Conservation (phyloP, 2,797 vertebrate species). For the Dendrocincla fuliginosa region DNA sequence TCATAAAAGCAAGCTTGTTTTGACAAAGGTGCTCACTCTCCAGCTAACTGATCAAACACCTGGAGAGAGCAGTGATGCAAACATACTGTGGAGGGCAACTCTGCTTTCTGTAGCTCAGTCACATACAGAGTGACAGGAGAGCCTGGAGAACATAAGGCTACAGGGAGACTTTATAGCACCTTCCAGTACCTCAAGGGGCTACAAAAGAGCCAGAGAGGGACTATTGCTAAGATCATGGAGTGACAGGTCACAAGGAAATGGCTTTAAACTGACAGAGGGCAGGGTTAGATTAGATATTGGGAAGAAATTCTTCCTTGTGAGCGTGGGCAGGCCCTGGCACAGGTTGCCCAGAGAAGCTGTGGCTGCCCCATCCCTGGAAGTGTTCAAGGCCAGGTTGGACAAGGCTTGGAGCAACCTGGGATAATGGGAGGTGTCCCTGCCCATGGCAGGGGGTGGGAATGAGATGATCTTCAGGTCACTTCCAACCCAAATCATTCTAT, state of each 20-base stretch:
- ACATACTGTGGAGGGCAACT: background rate
- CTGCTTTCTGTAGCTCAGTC: background rate
- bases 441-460: background rate
- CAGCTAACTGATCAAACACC: background rate
- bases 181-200: background rate
- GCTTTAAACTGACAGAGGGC: background rate
- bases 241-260: background rate
- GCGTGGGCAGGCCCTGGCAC: accelerated
- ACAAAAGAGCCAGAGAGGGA: background rate
- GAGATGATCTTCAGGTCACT: background rate
- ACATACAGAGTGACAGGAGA: background rate
- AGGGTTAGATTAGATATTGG: background rate
- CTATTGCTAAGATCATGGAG: background rate
- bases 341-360: background rate
- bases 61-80: background rate
- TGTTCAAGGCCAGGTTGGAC: background rate
- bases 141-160: background rate
- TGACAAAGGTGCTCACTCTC: background rate
- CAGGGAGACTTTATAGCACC: background rate
- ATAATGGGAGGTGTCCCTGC: background rate
- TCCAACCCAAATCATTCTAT: background rate
- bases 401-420: background rate
- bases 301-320: background rate
- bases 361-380: background rate
- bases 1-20: background rate